Conservation (phyloP, 2,113 vertebrate species). For the Xiphophorus hellerii region DNA sequence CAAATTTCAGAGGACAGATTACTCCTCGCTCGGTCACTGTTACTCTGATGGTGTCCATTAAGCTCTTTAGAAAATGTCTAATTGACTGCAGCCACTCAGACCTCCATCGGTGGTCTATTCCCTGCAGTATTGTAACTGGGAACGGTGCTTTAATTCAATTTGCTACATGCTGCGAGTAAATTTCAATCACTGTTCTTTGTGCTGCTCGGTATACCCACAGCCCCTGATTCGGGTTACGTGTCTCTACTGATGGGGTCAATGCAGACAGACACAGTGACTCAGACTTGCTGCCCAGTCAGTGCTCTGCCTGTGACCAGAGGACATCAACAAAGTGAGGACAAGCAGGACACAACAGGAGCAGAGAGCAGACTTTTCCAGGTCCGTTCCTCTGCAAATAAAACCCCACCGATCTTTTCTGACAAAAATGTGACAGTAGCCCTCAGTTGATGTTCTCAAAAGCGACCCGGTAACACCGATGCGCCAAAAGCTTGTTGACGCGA, state of each 20-base stretch:
- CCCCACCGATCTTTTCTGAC: conserved; percentile 46
- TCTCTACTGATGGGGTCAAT: conserved; percentile 14
- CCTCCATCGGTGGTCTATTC: conserved; percentile 36
- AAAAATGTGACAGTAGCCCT: conserved; percentile 44
- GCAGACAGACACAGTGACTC: conserved; percentile 13
- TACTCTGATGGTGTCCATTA: conserved; percentile 45
- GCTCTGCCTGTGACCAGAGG: conserved; percentile 20
- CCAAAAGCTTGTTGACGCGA: conserved; percentile 33
- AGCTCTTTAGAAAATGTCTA: conserved; percentile 51
- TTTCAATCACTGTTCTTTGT: conserved; percentile 31
- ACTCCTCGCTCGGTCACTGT: conserved; percentile 37
- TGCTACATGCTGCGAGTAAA: conserved; percentile 31
- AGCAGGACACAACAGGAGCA: conserved; percentile 17
- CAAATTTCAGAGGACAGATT: conserved; percentile 46
- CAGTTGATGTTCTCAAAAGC: conserved; percentile 36
- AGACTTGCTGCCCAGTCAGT: conserved; percentile 7
- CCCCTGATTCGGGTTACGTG: conserved; percentile 19
- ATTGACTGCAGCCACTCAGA: conserved; percentile 46
- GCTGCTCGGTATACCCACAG: conserved; percentile 6
- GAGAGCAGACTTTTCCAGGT: conserved; percentile 15
- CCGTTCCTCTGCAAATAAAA: conserved; percentile 25
- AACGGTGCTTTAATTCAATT: conserved; percentile 53
- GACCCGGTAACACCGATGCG: not conserved
- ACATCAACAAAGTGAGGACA: conserved; percentile 8
- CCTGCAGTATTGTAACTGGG: conserved; percentile 21